Evolutionary conservation across 2,888 invertebrate genomes (phyloP), one percentile per base, ranked within the genome.

Genomic region (Apoda limacodes): DNA sequence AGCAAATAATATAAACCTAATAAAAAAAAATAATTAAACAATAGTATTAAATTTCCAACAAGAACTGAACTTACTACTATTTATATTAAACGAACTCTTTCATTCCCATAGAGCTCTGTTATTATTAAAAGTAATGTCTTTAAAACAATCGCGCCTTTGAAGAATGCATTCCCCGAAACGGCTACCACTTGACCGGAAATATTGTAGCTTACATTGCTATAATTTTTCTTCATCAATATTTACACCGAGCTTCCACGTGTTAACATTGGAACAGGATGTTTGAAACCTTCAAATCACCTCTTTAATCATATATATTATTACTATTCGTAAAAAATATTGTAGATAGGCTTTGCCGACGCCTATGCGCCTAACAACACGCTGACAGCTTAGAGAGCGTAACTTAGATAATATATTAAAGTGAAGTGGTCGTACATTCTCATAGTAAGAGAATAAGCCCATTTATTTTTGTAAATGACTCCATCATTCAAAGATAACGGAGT

Each of bases 381-480:
- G 44, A 49, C 42, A 49, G 54, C 52, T 62, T 50, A 58, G 51
- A 56, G 58, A 56, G 53, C 58, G 63, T 67, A 65, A 64, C 67
- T 74, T 65, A 61, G 65, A 63, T 72, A 71, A 70, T 72, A 68
- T 69, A 70, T 70, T 69, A 68, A 60, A 61, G 59, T 63, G 58
- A 63, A 65, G 63, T 60, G 66, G 54, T 59, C 70, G 60, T 72
- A 65, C 52, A 60, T 74, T 65, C 62, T 59, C 61, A 57, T 55
- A 41, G 52, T 48, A 46, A 52, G 59, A 57, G 50, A 40, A 58
- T 17, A 65, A 58, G 62, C 59, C 55, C 68, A 60, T 74, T 76
- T 75, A 78, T 80, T 80, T 78, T 80, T 61, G 67, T 74, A 65
- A 70, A 75, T 74, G 65, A 63, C 70, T 61, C 65, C 72, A 78